Evolutionary conservation across 2,888 invertebrate species (phyloP), one percentile per base, ranked within the genome.

Genomic region (Bugulina stolonifera): DNA sequence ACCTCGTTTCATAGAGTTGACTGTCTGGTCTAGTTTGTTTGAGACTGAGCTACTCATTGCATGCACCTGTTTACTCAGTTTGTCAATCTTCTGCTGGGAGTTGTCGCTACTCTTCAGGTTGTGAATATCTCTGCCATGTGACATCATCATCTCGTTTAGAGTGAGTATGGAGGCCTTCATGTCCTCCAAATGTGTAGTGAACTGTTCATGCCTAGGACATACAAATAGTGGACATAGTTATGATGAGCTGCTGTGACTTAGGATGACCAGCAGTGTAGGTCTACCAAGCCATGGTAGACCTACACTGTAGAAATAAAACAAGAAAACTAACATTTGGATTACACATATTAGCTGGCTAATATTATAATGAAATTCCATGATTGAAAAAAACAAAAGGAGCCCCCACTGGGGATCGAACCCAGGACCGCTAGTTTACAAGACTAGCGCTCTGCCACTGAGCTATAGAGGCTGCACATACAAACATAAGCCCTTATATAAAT

Each of bases 341-440:
- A n/a, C n/a, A n/a, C n/a, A n/a, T n/a, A n/a, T n/a, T n/a, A n/a
- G n/a, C n/a, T n/a, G n/a, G n/a, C n/a, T n/a, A n/a, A n/a, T n/a
- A n/a, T n/a, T n/a, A n/a, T n/a, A n/a, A n/a, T n/a, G n/a, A n/a
- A n/a, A n/a, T n/a, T n/a, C n/a, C 43, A 18, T 18, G 43, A 43
- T 10, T 18, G 18, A 43, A 43, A 43, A 29, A 43, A 14, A 43
- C 35, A 70, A 70, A 70, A 35, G 0, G 23, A 87, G 87, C 87
- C 87, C 87, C 87, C 87, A 87, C 86, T 87, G 87, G 87, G 87
- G 87, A 86, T 87, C 87, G 87, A 87, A 87, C 87, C 87, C 87
- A 87, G 87, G 87, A 87, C 87, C 87, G 87, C 87, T 87, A 87
- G 87, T 87, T 87, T 87, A 87, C 87, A 87, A 87, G 87, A 87